Conservation (phyloP, 2,797 vertebrate species). For the Champsocephalus gunnari region DNA sequence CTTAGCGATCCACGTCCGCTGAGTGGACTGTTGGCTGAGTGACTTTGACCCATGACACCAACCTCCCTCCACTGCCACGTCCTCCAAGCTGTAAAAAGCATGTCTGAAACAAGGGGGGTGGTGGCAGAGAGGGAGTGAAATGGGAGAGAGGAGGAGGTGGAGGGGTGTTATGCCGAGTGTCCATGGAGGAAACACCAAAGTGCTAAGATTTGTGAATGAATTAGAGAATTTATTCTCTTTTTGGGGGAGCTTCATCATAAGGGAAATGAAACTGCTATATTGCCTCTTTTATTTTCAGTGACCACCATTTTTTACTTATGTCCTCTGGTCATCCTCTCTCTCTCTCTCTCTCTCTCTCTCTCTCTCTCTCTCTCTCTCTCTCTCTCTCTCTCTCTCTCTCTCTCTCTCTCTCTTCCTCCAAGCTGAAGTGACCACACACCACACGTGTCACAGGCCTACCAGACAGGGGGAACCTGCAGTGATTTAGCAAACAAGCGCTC, state of each 20-base stretch:
- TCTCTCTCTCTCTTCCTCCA: constrained; percentile 19
- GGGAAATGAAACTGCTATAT: not conserved
- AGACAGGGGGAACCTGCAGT: constrained; percentile 90
- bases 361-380: constrained; percentile 12
- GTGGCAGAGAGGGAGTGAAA: constrained; percentile 58
- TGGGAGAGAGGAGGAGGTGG: constrained; percentile 37
- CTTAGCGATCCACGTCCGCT: constrained; percentile 31
- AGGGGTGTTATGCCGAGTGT: constrained; percentile 71
- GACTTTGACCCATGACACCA: constrained; percentile 84
- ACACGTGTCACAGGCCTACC: constrained; percentile 86
- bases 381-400: not conserved
- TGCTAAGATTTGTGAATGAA: constrained; percentile 69
- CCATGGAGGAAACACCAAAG: constrained; percentile 68
- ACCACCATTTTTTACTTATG: constrained; percentile 37
- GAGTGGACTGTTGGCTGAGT: constrained; percentile 68
- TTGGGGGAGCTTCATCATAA: constrained; percentile 33
- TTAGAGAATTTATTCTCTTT: constrained; percentile 29
- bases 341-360: constrained; percentile 1
- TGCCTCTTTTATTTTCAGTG: constrained; percentile 16
- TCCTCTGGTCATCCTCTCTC: constrained; percentile 16
- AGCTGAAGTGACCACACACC: constrained; percentile 83
- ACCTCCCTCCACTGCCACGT: constrained; percentile 74
- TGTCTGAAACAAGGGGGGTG: constrained; percentile 70
- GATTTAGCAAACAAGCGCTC: constrained; percentile 95
- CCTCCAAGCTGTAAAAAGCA: constrained; percentile 86